A percentile compares a stretch with the other conserved stretches of the same genome.
phyloP scores from a whole-genome alignment of 2,797 vertebrate species.

The Neosilurus hyrtlii region DNA sequence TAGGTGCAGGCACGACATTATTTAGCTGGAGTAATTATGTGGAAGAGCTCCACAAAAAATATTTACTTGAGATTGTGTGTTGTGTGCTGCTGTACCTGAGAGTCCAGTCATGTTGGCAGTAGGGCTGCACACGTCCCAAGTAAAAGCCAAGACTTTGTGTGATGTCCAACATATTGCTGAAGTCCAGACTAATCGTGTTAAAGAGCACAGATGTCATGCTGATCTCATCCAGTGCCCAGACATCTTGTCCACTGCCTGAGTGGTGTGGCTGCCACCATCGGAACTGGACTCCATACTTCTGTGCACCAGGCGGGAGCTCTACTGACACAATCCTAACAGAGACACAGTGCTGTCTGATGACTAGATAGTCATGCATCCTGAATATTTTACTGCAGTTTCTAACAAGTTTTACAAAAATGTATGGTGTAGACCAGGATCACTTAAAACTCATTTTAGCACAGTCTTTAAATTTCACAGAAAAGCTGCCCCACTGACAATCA shows the following conservation, averaged over 20 bases:
- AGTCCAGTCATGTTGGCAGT: conserved; percentile 96
- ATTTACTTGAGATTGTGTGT: background rate
- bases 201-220: conserved; percentile 97
- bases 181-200: conserved; percentile 97
- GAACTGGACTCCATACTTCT: conserved; percentile 93
- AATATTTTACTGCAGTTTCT: background rate
- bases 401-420: background rate
- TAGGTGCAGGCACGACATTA: too few species aligned
- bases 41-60: too few species aligned
- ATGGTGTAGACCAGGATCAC: background rate
- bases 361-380: background rate
- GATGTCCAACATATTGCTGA: conserved; percentile 93
- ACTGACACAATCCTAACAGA: conserved; percentile 89
- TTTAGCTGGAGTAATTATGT: too few species aligned
- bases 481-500: background rate
- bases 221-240: conserved; percentile 98
- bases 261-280: conserved; percentile 99
- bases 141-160: conserved; percentile 98
- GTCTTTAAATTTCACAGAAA: background rate
- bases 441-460: background rate
- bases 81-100: conserved; percentile 77
- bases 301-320: conserved; percentile 88
- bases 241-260: conserved; percentile 89
- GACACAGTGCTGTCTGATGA: background rate
- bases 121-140: conserved; percentile 94